Evolutionary conservation across 2,797 vertebrate genomes (phyloP).

Genomic region (Pteronotus mesoamericanus): DNA sequence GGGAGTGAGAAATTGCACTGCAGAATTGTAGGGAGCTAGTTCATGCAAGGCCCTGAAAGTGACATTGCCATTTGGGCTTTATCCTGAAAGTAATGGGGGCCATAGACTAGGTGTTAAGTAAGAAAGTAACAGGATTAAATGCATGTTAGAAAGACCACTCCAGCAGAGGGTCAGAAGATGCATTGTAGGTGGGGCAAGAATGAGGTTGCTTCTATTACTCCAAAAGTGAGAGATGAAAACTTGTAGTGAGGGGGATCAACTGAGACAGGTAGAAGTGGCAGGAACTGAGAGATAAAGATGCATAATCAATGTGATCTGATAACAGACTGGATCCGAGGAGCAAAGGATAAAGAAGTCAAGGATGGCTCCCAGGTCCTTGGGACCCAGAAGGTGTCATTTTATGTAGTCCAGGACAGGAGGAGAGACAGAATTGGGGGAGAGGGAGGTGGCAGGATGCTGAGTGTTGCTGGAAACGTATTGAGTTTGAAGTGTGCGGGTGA

Average conservation of each 20-base stretch:
- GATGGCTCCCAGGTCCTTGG: background rate
- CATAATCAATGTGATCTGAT: background rate
- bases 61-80: background rate
- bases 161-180: background rate
- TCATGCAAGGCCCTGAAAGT: background rate
- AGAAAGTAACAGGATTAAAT: background rate
- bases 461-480: background rate
- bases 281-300: background rate
- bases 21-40: background rate
- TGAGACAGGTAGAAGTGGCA: background rate
- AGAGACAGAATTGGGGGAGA: background rate
- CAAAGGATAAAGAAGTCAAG: background rate
- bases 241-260: background rate
- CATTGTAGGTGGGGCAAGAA: background rate
- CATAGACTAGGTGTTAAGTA: background rate
- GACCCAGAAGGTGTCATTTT: background rate
- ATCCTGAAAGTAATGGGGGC: background rate
- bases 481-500: background rate
- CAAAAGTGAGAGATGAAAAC: background rate
- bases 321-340: background rate
- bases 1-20: background rate
- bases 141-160: background rate
- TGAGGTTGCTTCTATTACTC: background rate
- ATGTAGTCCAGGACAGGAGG: background rate
- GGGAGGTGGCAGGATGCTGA: background rate